Evolutionary conservation across 2,797 vertebrate genomes (phyloP).

Genomic region (Erithacus rubecula): DNA sequence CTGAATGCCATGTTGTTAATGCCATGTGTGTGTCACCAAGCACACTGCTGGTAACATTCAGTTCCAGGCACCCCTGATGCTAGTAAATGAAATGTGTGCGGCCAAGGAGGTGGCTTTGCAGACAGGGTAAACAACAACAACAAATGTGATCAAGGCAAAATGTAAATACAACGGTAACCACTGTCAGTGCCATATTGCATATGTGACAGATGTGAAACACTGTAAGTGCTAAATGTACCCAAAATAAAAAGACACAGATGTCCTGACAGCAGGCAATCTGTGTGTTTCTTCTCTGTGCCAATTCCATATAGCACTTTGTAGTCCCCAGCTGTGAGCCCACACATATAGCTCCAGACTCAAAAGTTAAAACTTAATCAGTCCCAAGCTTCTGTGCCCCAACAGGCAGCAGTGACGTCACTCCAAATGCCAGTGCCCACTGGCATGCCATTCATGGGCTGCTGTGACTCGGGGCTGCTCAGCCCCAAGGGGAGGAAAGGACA

Average conservation of each 20-base stretch:
- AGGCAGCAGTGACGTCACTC: neutral
- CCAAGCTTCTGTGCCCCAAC: conserved; percentile 60
- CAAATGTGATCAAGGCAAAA: conserved; percentile 44
- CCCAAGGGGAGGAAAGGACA: neutral
- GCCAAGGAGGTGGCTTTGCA: conserved; percentile 55
- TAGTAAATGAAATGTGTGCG: conserved; percentile 17
- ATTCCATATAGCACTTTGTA: conserved; percentile 70
- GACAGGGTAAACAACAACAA: conserved; percentile 52
- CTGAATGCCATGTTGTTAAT: neutral
- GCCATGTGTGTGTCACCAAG: neutral
- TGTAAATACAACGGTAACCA: conserved; percentile 61
- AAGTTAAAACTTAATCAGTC: conserved; percentile 63
- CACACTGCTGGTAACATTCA: neutral
- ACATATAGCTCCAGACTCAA: conserved; percentile 67
- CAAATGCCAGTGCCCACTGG: neutral
- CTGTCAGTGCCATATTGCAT: conserved; percentile 56
- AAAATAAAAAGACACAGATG: conserved; percentile 73
- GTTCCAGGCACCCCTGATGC: neutral
- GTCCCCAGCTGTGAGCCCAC: conserved; percentile 71
- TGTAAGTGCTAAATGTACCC: conserved; percentile 71
- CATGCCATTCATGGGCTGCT: neutral
- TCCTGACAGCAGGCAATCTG: conserved; percentile 71
- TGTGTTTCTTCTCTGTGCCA: conserved; percentile 68
- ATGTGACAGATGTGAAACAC: conserved; percentile 69
- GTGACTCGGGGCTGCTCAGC: neutral